Evolutionary conservation across 2,113 vertebrate genomes (phyloP), one percentile per base, ranked within the genome.

Genomic region (Tretioscincus oriximinensis): DNA sequence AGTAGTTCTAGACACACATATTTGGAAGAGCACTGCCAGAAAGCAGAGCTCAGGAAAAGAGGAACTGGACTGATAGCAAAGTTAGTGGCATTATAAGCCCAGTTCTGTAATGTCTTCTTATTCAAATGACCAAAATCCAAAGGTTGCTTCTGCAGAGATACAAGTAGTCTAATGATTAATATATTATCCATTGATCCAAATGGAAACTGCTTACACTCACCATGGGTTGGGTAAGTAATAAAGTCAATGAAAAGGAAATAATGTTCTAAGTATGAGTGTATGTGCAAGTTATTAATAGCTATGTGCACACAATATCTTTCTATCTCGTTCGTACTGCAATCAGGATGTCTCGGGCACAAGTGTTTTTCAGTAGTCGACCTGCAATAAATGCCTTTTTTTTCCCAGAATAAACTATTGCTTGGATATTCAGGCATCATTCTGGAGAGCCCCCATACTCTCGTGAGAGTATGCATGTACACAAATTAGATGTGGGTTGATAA

Each of bases 1-100:
- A 45, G 18, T 28, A 90, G 26, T 61, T 84, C 83, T 83, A 77
- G 86, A 74, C 65, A 87, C 28, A 3, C 14, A 69, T 11, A 63
- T 7, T 0, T 63, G n/a, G 51, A 22, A 69, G 69, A 0, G 28
- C 54, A 49, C 73, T 74, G 71, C 67, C 11, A 81, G 73, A 51
- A 26, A 49, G 24, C 0, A 20, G 76, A 47, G 54, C 47, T 29
- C 73, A 74, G 76, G 76, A 83, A 83, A 87, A 83, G 18, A 1
- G 2, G 28, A n/a, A 31, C 29, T 63, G 51, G 26, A 18, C 71
- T 83, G 65, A 76, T 20, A 58, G 65, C 76, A 85, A 76, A 74
- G 45, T 18, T 64, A 72, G 35, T 31, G 14, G 2, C 7, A 51
- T 7, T 2, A 6, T 28, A 20, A 63, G 45, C 26, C 75, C 26